Evolutionary conservation across 2,888 invertebrate genomes (phyloP).

Genomic region (Bellardia pandia): DNA sequence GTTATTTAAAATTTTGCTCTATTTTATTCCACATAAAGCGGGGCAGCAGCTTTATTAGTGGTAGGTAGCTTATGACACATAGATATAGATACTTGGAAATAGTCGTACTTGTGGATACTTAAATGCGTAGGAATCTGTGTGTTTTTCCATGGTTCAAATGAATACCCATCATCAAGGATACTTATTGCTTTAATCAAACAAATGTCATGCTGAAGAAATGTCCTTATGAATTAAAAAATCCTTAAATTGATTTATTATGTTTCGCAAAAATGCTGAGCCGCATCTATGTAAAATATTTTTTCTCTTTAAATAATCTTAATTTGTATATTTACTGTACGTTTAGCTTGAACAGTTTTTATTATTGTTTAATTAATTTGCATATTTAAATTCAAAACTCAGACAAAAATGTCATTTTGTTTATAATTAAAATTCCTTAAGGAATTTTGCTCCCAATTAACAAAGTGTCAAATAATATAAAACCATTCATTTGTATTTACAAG

Average conservation of each 20-base stretch:
- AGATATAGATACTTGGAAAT: neutral
- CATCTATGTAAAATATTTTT: too few species aligned
- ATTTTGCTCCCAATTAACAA: too few species aligned
- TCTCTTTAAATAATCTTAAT: too few species aligned
- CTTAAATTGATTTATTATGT: neutral
- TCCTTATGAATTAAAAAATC: neutral
- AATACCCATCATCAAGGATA: neutral
- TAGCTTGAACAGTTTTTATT: too few species aligned
- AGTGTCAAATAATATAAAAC: too few species aligned
- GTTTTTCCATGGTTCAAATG: neutral
- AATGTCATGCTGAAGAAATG: conserved; percentile 14
- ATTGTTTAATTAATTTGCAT: too few species aligned
- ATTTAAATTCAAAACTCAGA: too few species aligned
- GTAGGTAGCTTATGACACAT: neutral
- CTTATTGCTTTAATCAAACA: neutral
- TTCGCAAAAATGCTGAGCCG: too few species aligned
- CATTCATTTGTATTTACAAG: too few species aligned
- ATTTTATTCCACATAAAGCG: neutral
- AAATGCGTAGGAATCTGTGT: neutral
- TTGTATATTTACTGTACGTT: too few species aligned
- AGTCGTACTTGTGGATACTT: neutral
- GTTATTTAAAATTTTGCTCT: neutral
- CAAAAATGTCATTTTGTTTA: too few species aligned
- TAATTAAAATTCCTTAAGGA: too few species aligned
- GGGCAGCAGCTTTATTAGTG: neutral